Evolutionary conservation across 37 sponge, comb jelly and placozoan species (phyloP), one percentile per base, ranked within the genome.

Genomic region (Amphimedon queenslandica): DNA sequence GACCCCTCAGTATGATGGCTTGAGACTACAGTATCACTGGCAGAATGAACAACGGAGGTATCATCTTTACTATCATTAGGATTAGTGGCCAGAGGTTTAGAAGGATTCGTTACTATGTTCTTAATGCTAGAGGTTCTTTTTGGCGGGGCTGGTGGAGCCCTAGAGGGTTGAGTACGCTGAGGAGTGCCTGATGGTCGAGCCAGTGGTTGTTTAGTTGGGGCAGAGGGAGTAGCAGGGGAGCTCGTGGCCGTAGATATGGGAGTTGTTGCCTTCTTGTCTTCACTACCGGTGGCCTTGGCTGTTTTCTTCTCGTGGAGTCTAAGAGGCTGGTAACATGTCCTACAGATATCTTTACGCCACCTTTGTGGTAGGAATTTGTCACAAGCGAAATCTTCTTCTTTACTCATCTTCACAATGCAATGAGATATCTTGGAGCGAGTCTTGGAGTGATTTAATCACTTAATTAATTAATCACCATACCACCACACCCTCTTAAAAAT

Each of bases 301-400:
- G 21, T 60, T 32, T 78, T 77, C 61, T 79, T 79, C 13, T 31
- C 63, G 72, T 89, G 90, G 35, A 89, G 63, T 1, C 77, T 53
- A 27, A 57, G 63, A 0, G 81, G 73, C 40, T 89, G 90, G 68
- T 57, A 89, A 71, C 90, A 89, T 36, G 65, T 71, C 1, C 69
- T 61, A 70, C 90, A 89, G 40, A 65, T 35, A 30, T 83, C 81
- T 27, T 69, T 69, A 5, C 84, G 40, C 77, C 80, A 70, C 57
- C 65, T 83, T 61, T 89, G 90, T 16, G 90, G 81, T 37, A 42
- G 51, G 71, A 89, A 89, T 2, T 76, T 83, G 27, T 75, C 68
- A 71, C 90, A 89, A 20, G 80, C 74, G 41, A 70, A 89, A 20
- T 89, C 84, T 1, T 83, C 90, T 24, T 72, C 84, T 18, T 67